These are phyloP conservation scores for Whitmania pigra DNA, from an alignment of 1,140 invertebrate species.

Conservation along the genomic window DNA sequence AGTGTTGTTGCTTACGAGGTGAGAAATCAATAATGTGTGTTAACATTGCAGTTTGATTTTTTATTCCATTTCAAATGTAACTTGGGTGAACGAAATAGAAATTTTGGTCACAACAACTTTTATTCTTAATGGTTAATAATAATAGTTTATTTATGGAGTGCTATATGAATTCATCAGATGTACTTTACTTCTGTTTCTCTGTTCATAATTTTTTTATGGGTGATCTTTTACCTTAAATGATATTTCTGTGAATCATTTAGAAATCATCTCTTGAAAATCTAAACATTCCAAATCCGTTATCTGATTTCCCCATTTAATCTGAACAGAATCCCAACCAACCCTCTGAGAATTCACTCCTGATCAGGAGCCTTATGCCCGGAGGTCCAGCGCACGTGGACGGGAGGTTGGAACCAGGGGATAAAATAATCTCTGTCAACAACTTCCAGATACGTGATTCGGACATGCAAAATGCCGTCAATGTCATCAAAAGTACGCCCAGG, in stretches of 20 bases:
- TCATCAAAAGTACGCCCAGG: slow-evolving; percentile 47
- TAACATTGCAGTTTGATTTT: too few species aligned
- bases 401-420: slow-evolving; percentile 89
- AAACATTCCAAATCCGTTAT: not conserved
- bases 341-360: slow-evolving; percentile 58
- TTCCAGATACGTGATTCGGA: slow-evolving; percentile 84
- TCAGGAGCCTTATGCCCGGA: slow-evolving; percentile 89
- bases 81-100: too few species aligned
- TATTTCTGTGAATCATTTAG: not conserved
- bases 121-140: too few species aligned
- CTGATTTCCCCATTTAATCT: too few species aligned
- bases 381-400: slow-evolving; percentile 90
- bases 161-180: too few species aligned
- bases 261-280: not conserved
- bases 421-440: slow-evolving; percentile 90
- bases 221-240: not conserved
- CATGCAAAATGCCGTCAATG: slow-evolving; percentile 88
- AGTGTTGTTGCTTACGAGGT: slow-evolving; percentile 95
- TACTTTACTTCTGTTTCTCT: not conserved
- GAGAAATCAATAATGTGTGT: slow-evolving; percentile 1
- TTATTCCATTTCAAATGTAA: too few species aligned
- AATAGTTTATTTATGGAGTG: too few species aligned
- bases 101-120: too few species aligned
- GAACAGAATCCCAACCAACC: too few species aligned
- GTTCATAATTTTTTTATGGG: not conserved